Percentiles rank a stretch among this genome's conserved stretches.
Evolutionary conservation across 1,140 invertebrate genomes (phyloP).

Genomic region (Drosophila biarmipes): DNA sequence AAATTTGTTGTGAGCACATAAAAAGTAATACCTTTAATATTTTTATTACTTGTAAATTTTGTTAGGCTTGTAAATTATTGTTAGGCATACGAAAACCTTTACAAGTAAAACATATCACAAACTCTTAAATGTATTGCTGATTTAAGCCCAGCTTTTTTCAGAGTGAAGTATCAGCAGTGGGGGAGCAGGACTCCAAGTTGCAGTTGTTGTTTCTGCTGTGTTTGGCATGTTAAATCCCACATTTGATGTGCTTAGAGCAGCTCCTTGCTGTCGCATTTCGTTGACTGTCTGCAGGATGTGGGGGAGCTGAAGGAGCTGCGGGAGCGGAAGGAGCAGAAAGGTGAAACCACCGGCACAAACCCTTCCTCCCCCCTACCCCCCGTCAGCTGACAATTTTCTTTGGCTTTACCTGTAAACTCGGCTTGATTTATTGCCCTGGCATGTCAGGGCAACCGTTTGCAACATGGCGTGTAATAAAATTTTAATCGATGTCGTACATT

Average conservation of each 20-base stretch:
- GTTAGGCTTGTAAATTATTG: too few species aligned
- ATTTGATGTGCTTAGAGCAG: constrained; percentile 80
- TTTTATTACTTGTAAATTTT: too few species aligned
- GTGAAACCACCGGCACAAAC: constrained; percentile 8
- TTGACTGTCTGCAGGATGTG: constrained; percentile 35
- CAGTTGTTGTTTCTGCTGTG: constrained; percentile 45
- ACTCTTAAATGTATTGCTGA: not conserved
- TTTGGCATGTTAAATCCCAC: constrained; percentile 82
- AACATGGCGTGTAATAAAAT: constrained; percentile 82
- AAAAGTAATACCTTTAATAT: too few species aligned
- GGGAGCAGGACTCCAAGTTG: constrained; percentile 16
- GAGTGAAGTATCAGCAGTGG: constrained; percentile 20
- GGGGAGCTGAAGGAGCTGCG: too few species aligned
- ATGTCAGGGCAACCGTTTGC: constrained; percentile 53
- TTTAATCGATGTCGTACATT: constrained; percentile 83
- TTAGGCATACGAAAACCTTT: too few species aligned
- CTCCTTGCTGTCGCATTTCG: constrained; percentile 41
- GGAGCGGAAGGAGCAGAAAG: not conserved
- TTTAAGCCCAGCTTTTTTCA: not conserved
- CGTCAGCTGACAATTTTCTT: constrained; percentile 77
- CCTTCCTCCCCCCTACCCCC: not conserved
- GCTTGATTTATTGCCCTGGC: constrained; percentile 75
- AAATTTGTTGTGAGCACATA: too few species aligned
- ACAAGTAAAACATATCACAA: too few species aligned
- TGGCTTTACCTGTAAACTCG: constrained; percentile 81